These are phyloP conservation scores for Drosophila lacertosa DNA, from an alignment of 1,140 invertebrate species.

Conservation along the genomic window DNA sequence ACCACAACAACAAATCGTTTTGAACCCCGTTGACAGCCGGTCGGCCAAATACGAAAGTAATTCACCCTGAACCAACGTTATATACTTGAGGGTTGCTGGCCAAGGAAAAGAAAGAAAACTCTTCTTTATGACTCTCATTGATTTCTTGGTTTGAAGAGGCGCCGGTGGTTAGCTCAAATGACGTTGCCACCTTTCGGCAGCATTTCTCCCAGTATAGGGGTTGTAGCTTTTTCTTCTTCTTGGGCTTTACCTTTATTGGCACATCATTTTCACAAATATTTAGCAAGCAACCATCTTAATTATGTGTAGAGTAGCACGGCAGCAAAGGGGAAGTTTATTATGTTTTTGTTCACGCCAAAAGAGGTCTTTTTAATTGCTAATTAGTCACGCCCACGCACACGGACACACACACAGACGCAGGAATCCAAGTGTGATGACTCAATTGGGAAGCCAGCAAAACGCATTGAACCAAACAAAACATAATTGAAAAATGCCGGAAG, in stretches of 20 bases:
- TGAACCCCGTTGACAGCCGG: slow-evolving; percentile 55
- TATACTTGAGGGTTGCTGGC: slow-evolving; percentile 54
- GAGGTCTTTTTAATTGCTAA: slow-evolving; percentile 62
- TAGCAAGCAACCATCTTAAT: slow-evolving; percentile 17
- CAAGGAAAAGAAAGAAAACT: slow-evolving; percentile 7
- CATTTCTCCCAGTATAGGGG: slow-evolving; percentile 13
- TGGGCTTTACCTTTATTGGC: slow-evolving; percentile 45
- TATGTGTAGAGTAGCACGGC: neutral
- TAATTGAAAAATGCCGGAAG: slow-evolving; percentile 60
- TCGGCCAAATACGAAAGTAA: slow-evolving; percentile 19
- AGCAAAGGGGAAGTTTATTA: neutral
- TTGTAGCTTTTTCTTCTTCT: slow-evolving; percentile 46
- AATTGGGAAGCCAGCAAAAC: slow-evolving; percentile 47
- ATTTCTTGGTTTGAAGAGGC: slow-evolving; percentile 41
- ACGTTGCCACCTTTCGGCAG: slow-evolving; percentile 21
- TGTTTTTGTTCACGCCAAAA: slow-evolving; percentile 57
- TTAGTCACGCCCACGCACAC: slow-evolving; percentile 66
- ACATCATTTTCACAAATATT: slow-evolving; percentile 63
- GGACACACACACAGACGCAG: neutral
- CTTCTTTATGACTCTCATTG: slow-evolving; percentile 37
- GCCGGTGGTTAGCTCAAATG: slow-evolving; percentile 13
- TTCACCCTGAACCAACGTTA: neutral
- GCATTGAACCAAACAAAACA: slow-evolving; percentile 51
- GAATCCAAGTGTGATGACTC: slow-evolving; percentile 34
- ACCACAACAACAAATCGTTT: slow-evolving; percentile 62